These are phyloP conservation scores for Acromyrmex charruanus DNA, from an alignment of 1,140 invertebrate genomes.

Conservation along the genomic window DNA sequence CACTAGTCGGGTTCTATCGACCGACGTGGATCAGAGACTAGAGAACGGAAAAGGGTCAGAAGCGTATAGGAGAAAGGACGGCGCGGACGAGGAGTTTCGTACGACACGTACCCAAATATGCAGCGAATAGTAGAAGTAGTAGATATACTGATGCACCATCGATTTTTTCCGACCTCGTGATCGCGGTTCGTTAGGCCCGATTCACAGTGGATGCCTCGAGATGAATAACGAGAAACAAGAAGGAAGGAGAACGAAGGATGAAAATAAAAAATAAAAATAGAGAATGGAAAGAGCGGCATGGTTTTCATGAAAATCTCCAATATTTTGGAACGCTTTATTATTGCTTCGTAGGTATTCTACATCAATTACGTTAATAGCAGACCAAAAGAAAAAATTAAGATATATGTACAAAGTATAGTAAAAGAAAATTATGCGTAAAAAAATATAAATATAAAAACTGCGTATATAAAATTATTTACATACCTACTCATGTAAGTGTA, in stretches of 20 bases:
- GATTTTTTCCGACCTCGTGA: slow-evolving; percentile 46
- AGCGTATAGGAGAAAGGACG: slow-evolving; percentile 49
- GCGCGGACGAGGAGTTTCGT: slow-evolving; percentile 39
- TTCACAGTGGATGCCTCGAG: slow-evolving; percentile 9
- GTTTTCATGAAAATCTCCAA: slow-evolving; percentile 16
- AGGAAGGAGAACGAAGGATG: background rate
- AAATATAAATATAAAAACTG: background rate
- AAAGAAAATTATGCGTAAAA: background rate
- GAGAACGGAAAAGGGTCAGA: slow-evolving; percentile 70
- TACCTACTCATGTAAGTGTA: too few species aligned
- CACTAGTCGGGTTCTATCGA: slow-evolving; percentile 70
- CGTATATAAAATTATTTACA: background rate
- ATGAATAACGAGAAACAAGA: background rate
- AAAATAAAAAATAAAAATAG: slow-evolving; percentile 17
- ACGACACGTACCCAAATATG: slow-evolving; percentile 52
- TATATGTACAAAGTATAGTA: background rate
- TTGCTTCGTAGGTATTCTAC: background rate
- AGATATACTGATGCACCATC: slow-evolving; percentile 39
- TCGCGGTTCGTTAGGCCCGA: slow-evolving; percentile 27
- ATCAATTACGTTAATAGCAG: background rate
- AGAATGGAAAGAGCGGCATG: slow-evolving; percentile 6
- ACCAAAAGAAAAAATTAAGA: background rate
- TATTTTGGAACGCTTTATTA: slow-evolving; percentile 18
- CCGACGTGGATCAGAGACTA: slow-evolving; percentile 63
- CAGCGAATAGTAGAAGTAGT: background rate